Conservation (phyloP, 2,797 vertebrate species). For the Acanthiza pusilla region DNA sequence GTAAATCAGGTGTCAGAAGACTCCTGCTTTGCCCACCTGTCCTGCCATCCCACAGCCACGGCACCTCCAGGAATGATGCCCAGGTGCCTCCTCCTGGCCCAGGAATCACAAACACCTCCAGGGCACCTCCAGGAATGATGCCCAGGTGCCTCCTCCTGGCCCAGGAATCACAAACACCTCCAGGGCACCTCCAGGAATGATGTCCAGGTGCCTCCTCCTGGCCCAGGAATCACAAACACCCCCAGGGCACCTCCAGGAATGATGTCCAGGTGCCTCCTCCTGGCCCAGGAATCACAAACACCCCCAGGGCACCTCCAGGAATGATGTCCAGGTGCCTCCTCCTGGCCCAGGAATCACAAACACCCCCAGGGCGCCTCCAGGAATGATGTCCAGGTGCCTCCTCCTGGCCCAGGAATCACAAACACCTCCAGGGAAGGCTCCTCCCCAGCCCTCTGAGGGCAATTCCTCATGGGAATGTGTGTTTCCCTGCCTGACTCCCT, state of each 20-base stretch:
- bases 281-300: background rate
- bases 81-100: background rate
- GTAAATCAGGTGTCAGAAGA: background rate
- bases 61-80: background rate
- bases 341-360: no score
- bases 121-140: no score
- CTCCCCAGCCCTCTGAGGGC: background rate
- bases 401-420: background rate
- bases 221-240: background rate
- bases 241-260: background rate
- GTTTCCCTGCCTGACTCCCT: constrained; percentile 1
- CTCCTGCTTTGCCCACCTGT: background rate
- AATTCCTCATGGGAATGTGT: background rate
- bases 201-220: background rate
- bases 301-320: no score
- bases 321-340: no score
- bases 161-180: constrained; percentile 2
- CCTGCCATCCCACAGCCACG: background rate
- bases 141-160: background rate
- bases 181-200: background rate
- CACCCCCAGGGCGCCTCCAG: no score
- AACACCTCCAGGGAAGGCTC: background rate
- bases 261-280: background rate
- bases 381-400: background rate
- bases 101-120: background rate